Percentiles rank a stretch among this genome's conserved stretches.
These are phyloP conservation scores for Habroteleia sp. DNA, from an alignment of 2,888 invertebrate species.

Conservation along the genomic window DNA sequence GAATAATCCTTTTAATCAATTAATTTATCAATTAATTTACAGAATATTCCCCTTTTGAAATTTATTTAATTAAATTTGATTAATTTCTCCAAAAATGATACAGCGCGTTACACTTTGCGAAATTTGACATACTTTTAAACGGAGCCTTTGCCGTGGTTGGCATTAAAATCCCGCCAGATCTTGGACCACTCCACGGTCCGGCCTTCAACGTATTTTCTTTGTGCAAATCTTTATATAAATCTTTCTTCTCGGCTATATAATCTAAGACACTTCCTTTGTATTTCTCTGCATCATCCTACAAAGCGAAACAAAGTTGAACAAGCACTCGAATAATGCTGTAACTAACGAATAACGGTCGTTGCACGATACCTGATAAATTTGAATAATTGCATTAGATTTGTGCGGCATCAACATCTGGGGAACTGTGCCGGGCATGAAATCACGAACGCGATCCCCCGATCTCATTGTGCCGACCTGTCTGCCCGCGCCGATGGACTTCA, in stretches of 20 bases:
- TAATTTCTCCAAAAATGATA: too few species aligned
- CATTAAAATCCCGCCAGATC: conserved; percentile 78
- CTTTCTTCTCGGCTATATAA: conserved; percentile 82
- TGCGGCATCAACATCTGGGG: conserved; percentile 80
- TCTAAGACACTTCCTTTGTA: conserved; percentile 82
- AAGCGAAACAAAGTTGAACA: conserved; percentile 13
- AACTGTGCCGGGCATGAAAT: conserved; percentile 82
- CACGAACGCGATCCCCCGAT: conserved; percentile 83
- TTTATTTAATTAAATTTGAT: too few species aligned
- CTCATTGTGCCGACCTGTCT: conserved; percentile 83
- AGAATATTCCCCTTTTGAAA: too few species aligned
- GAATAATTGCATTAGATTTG: conserved; percentile 83
- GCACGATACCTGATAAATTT: conserved; percentile 84
- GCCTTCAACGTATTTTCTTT: conserved; percentile 88
- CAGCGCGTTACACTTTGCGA: too few species aligned
- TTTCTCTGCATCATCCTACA: conserved; percentile 72
- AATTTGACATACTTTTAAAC: conserved; percentile 79
- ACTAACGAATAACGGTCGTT: too few species aligned
- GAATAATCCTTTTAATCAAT: too few species aligned
- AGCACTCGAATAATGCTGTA: too few species aligned
- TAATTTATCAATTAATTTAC: too few species aligned
- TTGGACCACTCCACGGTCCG: conserved; percentile 85
- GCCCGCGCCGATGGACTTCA: conserved; percentile 86
- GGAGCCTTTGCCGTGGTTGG: conserved; percentile 75
- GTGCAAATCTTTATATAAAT: conserved; percentile 74